These are phyloP conservation scores for Chunga burmeisteri DNA, from an alignment of 2,113 vertebrate genomes.

Conservation along the genomic window DNA sequence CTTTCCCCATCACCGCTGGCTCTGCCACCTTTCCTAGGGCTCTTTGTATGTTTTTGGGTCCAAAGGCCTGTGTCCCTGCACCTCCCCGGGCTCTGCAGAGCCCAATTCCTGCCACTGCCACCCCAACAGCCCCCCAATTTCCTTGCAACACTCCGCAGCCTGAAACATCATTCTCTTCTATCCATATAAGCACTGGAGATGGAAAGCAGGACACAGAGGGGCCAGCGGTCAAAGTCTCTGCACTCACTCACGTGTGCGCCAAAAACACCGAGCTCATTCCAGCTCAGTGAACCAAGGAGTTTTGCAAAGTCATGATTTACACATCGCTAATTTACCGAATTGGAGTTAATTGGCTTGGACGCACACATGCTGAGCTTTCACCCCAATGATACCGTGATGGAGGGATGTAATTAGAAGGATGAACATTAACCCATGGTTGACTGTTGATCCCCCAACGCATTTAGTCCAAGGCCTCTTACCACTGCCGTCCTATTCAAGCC, in stretches of 20 bases:
- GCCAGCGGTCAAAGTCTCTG: constrained; percentile 30
- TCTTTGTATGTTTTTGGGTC: accelerated
- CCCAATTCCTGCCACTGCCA: background rate
- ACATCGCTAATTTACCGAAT: background rate
- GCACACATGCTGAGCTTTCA: constrained; percentile 25
- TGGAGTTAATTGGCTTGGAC: constrained; percentile 5
- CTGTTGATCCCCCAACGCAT: background rate
- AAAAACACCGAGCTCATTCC: background rate
- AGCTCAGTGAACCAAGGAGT: constrained; percentile 3
- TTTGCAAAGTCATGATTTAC: constrained; percentile 57
- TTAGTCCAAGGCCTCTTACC: background rate
- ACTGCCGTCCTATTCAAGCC: background rate
- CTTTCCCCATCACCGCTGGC: background rate
- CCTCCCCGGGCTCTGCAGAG: background rate
- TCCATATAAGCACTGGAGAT: background rate
- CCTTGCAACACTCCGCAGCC: background rate
- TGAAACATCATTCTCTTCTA: background rate
- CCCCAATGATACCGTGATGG: background rate
- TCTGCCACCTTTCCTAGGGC: background rate
- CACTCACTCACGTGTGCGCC: background rate
- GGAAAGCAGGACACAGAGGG: background rate
- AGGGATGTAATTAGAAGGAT: background rate
- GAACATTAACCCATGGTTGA: constrained; percentile 8
- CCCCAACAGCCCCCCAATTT: background rate
- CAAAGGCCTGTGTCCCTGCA: background rate